Conservation (phyloP, 2,888 invertebrate species). For the Colletes collaris region DNA sequence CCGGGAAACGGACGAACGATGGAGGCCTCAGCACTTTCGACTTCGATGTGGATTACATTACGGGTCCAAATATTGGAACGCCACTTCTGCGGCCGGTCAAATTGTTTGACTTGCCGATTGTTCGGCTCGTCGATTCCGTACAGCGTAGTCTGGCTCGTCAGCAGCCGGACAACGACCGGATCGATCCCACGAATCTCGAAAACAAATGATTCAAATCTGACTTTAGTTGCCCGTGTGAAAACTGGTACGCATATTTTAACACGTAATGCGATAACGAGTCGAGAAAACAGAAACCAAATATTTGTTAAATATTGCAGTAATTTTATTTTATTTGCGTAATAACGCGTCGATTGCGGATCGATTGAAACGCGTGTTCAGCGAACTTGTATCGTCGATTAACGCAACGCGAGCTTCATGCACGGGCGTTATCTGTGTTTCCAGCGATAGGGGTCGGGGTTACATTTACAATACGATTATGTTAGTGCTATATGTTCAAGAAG, state of each 20-base stretch:
- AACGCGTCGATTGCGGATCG: too few species aligned
- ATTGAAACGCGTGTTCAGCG: too few species aligned
- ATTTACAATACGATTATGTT: neutral
- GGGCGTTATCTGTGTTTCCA: slow-evolving; percentile 4
- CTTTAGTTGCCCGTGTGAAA: too few species aligned
- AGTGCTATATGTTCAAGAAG: neutral
- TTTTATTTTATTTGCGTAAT: too few species aligned
- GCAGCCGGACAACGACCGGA: slow-evolving; percentile 37
- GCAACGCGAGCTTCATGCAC: neutral
- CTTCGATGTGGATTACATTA: slow-evolving; percentile 69
- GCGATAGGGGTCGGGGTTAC: neutral
- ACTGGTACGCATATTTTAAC: too few species aligned
- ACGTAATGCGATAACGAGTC: too few species aligned
- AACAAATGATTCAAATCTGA: too few species aligned
- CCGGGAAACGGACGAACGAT: slow-evolving; percentile 1
- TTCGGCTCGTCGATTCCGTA: slow-evolving; percentile 39
- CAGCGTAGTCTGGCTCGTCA: slow-evolving; percentile 45
- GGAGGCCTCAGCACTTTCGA: slow-evolving; percentile 38
- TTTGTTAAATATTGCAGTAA: too few species aligned
- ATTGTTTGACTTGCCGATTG: slow-evolving; percentile 73
- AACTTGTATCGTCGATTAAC: neutral
- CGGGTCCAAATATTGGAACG: slow-evolving; percentile 73
- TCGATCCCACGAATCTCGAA: too few species aligned
- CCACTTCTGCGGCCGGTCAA: slow-evolving; percentile 63
- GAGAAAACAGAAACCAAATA: too few species aligned